Conservation (phyloP, 2,113 vertebrate species). For the Delphinapterus leucas region DNA sequence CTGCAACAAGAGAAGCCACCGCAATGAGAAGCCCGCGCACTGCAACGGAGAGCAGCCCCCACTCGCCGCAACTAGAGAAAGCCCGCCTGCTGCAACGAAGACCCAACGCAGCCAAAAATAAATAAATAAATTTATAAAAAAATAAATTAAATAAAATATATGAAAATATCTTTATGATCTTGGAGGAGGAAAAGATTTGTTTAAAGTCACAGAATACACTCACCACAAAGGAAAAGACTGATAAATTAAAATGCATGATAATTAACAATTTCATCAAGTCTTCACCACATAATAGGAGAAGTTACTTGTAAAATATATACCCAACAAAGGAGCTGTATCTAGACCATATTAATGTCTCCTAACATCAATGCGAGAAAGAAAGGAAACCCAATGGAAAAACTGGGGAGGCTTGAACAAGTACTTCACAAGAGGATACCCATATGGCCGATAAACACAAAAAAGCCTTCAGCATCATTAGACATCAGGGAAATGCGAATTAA, state of each 20-base stretch:
- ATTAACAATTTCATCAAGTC: conserved; percentile 17
- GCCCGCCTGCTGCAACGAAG: too few relatives aligned
- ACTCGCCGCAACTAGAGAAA: too few relatives aligned
- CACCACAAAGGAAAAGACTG: not conserved
- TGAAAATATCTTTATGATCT: not conserved
- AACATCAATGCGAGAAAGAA: not conserved
- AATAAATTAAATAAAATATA: not conserved
- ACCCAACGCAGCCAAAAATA: too few relatives aligned
- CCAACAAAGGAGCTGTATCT: not conserved
- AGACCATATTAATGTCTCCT: not conserved
- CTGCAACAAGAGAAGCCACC: too few relatives aligned
- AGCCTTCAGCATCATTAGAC: not conserved
- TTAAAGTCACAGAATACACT: conserved; percentile 15
- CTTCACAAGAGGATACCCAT: not conserved
- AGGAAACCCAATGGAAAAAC: not conserved
- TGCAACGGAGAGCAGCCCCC: too few relatives aligned
- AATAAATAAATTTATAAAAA: too few relatives aligned
- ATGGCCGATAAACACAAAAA: not conserved
- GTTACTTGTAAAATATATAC: not conserved
- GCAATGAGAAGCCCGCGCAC: too few relatives aligned
- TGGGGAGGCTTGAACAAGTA: not conserved
- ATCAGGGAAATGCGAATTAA: not conserved
- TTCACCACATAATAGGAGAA: not conserved
- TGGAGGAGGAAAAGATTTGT: not conserved
- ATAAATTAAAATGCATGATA: conserved; percentile 4